These are phyloP conservation scores for Malurus melanocephalus DNA, from an alignment of 2,113 vertebrate genomes.

Conservation along the genomic window DNA sequence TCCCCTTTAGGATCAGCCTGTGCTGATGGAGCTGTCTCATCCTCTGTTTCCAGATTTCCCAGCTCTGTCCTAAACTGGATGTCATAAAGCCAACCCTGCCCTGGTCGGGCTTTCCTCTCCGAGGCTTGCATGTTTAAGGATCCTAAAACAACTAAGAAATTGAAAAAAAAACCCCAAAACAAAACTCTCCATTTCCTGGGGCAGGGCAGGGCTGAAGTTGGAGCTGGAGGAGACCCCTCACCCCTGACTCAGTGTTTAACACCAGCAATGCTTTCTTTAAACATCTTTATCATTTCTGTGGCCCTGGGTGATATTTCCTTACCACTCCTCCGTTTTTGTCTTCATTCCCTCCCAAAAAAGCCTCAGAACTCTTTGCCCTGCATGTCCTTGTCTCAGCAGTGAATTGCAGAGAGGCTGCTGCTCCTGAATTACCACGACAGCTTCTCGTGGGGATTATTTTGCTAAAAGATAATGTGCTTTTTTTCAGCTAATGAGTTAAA, in stretches of 20 bases:
- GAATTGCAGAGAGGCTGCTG: background rate
- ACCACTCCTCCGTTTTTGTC: background rate
- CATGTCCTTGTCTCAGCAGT: background rate
- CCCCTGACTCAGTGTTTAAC: background rate
- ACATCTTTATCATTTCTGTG: background rate
- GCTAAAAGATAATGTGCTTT: fast-evolving
- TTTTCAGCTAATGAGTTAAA: background rate
- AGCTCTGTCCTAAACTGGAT: conserved; percentile 89
- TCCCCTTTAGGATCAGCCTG: background rate
- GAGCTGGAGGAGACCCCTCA: background rate
- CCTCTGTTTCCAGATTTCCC: conserved; percentile 82
- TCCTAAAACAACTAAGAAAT: conserved; percentile 89
- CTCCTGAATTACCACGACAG: fast-evolving
- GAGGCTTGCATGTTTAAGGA: conserved; percentile 99
- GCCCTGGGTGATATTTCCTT: background rate
- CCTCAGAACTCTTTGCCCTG: background rate
- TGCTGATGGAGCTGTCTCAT: background rate
- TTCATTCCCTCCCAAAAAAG: background rate
- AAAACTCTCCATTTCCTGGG: background rate
- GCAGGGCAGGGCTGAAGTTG: background rate
- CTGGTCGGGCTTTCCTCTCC: conserved; percentile 85
- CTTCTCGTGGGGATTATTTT: background rate
- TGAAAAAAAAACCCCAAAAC: background rate
- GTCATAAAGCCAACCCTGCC: conserved; percentile 80
- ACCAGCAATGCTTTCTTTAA: fast-evolving